phyloP scores from a whole-genome alignment of 2,888 invertebrate species.

The Lasioglossum vierecki region DNA sequence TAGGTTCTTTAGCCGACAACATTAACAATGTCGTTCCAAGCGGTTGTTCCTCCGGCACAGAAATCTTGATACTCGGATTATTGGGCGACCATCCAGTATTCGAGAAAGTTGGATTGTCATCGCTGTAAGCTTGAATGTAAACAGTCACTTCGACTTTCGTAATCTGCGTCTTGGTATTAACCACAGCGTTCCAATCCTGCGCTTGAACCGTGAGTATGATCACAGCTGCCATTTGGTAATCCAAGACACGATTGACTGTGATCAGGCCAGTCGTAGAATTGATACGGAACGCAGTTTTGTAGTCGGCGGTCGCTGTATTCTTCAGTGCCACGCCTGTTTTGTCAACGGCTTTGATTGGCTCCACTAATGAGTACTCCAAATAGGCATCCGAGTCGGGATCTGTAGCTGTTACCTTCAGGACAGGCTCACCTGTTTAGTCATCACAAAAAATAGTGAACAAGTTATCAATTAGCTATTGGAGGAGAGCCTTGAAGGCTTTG shows the following conservation, averaged over 20 bases:
- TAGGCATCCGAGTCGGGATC: slow-evolving; percentile 90
- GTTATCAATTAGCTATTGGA: background rate
- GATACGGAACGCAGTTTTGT: slow-evolving; percentile 89
- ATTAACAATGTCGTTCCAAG: slow-evolving; percentile 90
- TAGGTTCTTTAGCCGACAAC: slow-evolving; percentile 89
- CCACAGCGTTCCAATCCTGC: slow-evolving; percentile 89
- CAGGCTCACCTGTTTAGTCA: slow-evolving; percentile 84
- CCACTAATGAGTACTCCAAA: slow-evolving; percentile 88
- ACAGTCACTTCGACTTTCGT: slow-evolving; percentile 89
- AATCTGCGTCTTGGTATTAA: slow-evolving; percentile 87
- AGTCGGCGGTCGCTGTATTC: slow-evolving; percentile 87
- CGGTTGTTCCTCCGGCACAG: slow-evolving; percentile 91
- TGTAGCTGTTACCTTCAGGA: slow-evolving; percentile 88
- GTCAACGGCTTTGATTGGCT: slow-evolving; percentile 89
- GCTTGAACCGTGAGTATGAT: slow-evolving; percentile 90
- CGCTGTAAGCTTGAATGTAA: slow-evolving; percentile 91
- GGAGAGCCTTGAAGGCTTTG: background rate
- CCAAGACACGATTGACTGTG: slow-evolving; percentile 88
- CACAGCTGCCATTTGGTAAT: slow-evolving; percentile 90
- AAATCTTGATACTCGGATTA: slow-evolving; percentile 88
- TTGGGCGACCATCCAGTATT: slow-evolving; percentile 90
- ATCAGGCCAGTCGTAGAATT: slow-evolving; percentile 89
- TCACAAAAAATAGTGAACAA: background rate
- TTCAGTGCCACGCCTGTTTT: slow-evolving; percentile 90
- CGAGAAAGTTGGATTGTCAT: slow-evolving; percentile 90